These are phyloP conservation scores for Haliaeetus leucogaster DNA, from an alignment of 2,113 vertebrate species.

Conservation along the genomic window DNA sequence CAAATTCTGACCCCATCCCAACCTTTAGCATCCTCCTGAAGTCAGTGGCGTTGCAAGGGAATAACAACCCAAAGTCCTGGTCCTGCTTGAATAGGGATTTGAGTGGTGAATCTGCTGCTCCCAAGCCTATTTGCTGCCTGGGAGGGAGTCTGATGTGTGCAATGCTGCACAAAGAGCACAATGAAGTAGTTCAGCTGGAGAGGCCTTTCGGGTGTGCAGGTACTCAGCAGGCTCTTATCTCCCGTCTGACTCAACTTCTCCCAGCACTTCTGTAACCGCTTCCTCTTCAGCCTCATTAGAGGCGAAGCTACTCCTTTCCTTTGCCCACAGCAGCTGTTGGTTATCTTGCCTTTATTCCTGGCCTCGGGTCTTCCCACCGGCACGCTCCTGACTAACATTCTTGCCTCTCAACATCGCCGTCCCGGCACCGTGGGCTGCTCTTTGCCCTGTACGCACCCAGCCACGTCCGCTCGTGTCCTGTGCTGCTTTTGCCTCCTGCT, in stretches of 20 bases:
- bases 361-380: background rate
- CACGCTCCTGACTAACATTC: rapidly evolving
- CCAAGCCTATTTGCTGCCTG: background rate
- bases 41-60: background rate
- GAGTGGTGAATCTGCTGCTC: background rate
- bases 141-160: rapidly evolving
- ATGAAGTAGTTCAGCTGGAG: background rate
- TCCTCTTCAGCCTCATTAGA: slow-evolving; percentile 13
- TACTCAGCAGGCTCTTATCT: slow-evolving; percentile 9
- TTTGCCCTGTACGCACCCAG: background rate
- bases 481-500: background rate
- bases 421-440: background rate
- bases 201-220: background rate
- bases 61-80: background rate
- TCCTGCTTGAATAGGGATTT: background rate
- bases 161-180: background rate
- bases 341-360: background rate
- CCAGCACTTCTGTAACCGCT: background rate
- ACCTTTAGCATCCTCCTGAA: background rate
- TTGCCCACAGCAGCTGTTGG: background rate
- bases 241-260: background rate
- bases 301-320: background rate
- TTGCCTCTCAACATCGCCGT: background rate
- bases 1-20: background rate
- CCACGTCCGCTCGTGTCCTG: background rate